phyloP scores from a whole-genome alignment of 1,140 invertebrate genomes.

The Paramacrobiotus metropolitanus region DNA sequence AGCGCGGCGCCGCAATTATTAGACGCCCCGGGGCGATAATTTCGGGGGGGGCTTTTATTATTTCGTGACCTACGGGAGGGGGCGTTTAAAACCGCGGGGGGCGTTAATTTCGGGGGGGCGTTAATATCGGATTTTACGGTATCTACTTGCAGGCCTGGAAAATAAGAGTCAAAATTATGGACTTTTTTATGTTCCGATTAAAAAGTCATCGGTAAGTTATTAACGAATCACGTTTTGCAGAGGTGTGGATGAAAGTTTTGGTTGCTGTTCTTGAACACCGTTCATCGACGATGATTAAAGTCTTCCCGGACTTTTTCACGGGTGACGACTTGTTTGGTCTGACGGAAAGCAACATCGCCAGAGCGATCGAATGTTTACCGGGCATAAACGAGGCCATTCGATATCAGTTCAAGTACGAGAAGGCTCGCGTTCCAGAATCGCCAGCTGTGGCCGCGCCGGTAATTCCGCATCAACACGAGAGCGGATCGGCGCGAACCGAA shows the following conservation, averaged over 20 bases:
- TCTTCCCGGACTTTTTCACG: conserved; percentile 73
- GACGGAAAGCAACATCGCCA: conserved; percentile 73
- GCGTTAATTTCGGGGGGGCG: no score
- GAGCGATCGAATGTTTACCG: conserved; percentile 39
- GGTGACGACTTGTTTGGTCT: conserved; percentile 93
- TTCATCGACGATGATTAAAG: conserved; percentile 39
- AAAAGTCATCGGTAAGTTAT: no score
- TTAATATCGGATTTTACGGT: no score
- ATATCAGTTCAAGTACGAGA: neutral
- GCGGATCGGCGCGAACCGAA: neutral
- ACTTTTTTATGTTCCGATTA: neutral
- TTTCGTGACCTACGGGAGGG: no score
- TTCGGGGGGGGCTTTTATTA: no score
- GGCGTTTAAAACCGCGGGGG: no score
- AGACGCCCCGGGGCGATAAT: no score
- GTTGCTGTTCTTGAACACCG: conserved; percentile 53
- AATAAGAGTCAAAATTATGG: no score
- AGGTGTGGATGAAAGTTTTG: conserved; percentile 38
- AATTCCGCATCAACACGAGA: no score
- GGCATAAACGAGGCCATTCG: neutral
- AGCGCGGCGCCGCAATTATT: no score
- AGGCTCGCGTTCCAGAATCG: neutral
- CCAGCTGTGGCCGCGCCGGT: conserved; percentile 11
- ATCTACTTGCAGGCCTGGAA: no score
- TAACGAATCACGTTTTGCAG: no score